Evolutionary conservation across 1,140 invertebrate species (phyloP).

Genomic region (Drosophila lowei): DNA sequence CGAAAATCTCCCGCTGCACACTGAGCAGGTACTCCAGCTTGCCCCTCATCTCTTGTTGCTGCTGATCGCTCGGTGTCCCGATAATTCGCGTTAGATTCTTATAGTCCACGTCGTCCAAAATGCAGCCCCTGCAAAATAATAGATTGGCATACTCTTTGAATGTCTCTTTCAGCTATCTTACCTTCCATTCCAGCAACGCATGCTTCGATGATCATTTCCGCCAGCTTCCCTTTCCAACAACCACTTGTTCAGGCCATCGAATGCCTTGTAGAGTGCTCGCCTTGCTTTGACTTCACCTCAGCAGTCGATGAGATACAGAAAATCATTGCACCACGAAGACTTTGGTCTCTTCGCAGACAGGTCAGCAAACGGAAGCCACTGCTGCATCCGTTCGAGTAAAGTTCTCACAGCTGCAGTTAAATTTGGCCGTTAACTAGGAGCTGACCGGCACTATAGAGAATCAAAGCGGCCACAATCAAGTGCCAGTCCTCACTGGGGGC

Average conservation of each 20-base stretch:
- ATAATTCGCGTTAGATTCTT: constrained; percentile 39
- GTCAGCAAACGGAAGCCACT: constrained; percentile 30
- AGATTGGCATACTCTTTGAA: neutral
- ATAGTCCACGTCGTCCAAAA: constrained; percentile 37
- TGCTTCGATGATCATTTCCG: constrained; percentile 26
- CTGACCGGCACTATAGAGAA: constrained; percentile 60
- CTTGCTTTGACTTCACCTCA: constrained; percentile 10
- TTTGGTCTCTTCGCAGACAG: constrained; percentile 38
- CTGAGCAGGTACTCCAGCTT: constrained; percentile 39
- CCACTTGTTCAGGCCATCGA: constrained; percentile 30
- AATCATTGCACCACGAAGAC: constrained; percentile 41
- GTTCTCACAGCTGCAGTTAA: constrained; percentile 57
- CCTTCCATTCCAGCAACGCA: constrained; percentile 50
- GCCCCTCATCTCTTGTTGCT: constrained; percentile 16
- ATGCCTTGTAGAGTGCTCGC: constrained; percentile 31
- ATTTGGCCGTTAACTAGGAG: constrained; percentile 62
- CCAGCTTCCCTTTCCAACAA: constrained; percentile 51
- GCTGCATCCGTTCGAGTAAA: constrained; percentile 22
- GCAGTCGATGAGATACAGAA: constrained; percentile 27
- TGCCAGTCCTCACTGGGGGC: constrained; percentile 46
- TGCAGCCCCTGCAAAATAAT: constrained; percentile 29
- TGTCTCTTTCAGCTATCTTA: constrained; percentile 2
- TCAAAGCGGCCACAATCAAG: constrained; percentile 48
- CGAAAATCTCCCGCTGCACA: constrained; percentile 52
- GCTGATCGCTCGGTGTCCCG: constrained; percentile 16